Evolutionary conservation across 2,888 invertebrate species (phyloP).

Genomic region (Galerucella pusilla): DNA sequence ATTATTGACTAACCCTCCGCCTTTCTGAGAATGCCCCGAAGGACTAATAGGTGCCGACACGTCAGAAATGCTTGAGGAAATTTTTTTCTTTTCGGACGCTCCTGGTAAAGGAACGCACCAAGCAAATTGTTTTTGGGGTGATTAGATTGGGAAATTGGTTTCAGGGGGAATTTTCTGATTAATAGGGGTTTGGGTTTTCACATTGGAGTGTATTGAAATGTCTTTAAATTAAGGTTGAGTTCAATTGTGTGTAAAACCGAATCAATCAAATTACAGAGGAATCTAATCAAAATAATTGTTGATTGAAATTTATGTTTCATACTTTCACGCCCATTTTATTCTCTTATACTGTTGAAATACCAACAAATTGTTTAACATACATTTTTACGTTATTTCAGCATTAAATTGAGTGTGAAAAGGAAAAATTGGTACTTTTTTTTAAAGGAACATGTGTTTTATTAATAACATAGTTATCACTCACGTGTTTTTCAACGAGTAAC

Average conservation of each 20-base stretch:
- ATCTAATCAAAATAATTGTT: slow-evolving; percentile 1
- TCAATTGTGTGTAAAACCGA: background rate
- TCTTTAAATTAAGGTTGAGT: slow-evolving; percentile 5
- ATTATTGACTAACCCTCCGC: slow-evolving; percentile 8
- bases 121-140: slow-evolving; percentile 30
- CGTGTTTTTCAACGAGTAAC: no score
- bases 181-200: slow-evolving; percentile 19
- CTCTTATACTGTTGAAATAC: background rate
- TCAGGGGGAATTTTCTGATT: slow-evolving; percentile 23
- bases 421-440: background rate
- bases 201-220: slow-evolving; percentile 12
- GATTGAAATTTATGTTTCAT: background rate
- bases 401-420: no score
- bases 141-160: slow-evolving; percentile 28
- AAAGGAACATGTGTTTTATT: no score
- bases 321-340: background rate
- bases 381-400: background rate
- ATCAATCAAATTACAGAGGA: background rate
- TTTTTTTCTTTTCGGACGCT: slow-evolving; percentile 2
- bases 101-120: slow-evolving; percentile 12
- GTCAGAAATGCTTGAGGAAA: slow-evolving; percentile 9
- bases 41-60: slow-evolving; percentile 11
- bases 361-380: background rate
- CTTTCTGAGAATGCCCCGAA: slow-evolving; percentile 11
- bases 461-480: no score